These are phyloP conservation scores for Spisula solida DNA, from an alignment of 2,888 invertebrate genomes.

Conservation along the genomic window DNA sequence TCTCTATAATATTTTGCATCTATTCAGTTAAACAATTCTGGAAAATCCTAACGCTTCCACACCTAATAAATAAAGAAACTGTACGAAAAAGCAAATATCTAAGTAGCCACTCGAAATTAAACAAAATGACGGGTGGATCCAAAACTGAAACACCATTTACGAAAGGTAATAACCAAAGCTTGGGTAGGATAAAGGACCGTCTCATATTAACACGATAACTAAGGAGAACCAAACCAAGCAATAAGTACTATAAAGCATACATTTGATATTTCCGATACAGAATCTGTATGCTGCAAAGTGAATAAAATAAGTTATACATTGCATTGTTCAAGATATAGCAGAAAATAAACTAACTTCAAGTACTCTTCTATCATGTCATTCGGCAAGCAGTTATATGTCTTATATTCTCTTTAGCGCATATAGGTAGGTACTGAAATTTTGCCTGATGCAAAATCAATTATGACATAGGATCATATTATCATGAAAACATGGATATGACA, in stretches of 20 bases:
- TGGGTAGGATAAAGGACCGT: conserved; percentile 18
- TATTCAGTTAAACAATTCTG: too few relatives aligned
- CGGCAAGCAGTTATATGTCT: too few relatives aligned
- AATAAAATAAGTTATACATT: not conserved
- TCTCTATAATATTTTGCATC: too few relatives aligned
- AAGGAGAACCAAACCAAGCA: conserved; percentile 15
- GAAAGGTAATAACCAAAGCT: conserved; percentile 10
- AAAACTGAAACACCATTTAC: not conserved
- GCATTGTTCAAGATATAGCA: not conserved
- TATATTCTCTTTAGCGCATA: too few relatives aligned
- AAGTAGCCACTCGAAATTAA: not conserved
- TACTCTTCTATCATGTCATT: too few relatives aligned
- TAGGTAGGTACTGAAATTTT: too few relatives aligned
- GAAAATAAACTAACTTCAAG: not conserved
- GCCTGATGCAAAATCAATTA: too few relatives aligned
- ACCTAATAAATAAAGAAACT: too few relatives aligned
- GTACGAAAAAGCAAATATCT: not conserved
- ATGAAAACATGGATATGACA: too few relatives aligned
- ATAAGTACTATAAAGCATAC: conserved; percentile 34
- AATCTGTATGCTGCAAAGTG: conserved; percentile 41
- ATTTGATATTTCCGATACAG: conserved; percentile 43
- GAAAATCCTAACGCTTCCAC: too few relatives aligned
- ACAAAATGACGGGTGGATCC: not conserved
- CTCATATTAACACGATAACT: not conserved
- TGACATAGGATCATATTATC: too few relatives aligned